Base-by-base conservation (phyloP, 2,113 vertebrate genomes). In the Alces alces region DNA sequence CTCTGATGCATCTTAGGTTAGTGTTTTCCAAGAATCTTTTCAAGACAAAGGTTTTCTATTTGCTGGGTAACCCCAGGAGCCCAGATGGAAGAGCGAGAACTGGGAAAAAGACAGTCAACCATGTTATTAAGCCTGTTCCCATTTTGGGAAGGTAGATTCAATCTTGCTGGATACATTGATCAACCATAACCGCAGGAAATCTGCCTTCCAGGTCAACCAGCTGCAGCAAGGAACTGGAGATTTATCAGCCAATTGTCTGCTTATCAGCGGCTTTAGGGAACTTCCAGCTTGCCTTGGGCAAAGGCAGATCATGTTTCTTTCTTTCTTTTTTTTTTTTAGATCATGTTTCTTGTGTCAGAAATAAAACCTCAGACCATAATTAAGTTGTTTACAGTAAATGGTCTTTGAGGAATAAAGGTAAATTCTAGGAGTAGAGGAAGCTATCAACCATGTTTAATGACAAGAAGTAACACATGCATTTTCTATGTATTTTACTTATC, bases 321-420 rank as follows among this genome's bases (percentile, higher is more conserved):
- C 36, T 76, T 55, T 13, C 10, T 47, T 50, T 50, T 50, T 50
- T 50, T 50, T 50, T 50, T 50, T 13, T 50, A 61, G 60, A 30
- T 84, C 17, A 13, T 17, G 23, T 50, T 86, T 70, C 36, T 76
- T 55, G 50, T 43, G 21, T 33, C 92, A 93, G 92, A 97, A 91
- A 92, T 94, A 95, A 94, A 92, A 58, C 73, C 25, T 36, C 4
- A 28, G 87, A 76, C 84, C 58, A 50, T 52, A 70, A 73, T 45
- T 91, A 76, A 52, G 80, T 76, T 96, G 86, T 95, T 94, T 96
- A 87, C 23, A 89, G 61, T 91, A 70, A 97, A 91, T 39, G 83
- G 55, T 39, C 70, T 96, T 96, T 92, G 87, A 91, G 85, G 86
- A 92, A 90, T 73, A 90, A 92, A 93, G 73, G 45, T 92, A 84